phyloP scores from a whole-genome alignment of 2,888 invertebrate species.

The Deilephila elpenor region DNA sequence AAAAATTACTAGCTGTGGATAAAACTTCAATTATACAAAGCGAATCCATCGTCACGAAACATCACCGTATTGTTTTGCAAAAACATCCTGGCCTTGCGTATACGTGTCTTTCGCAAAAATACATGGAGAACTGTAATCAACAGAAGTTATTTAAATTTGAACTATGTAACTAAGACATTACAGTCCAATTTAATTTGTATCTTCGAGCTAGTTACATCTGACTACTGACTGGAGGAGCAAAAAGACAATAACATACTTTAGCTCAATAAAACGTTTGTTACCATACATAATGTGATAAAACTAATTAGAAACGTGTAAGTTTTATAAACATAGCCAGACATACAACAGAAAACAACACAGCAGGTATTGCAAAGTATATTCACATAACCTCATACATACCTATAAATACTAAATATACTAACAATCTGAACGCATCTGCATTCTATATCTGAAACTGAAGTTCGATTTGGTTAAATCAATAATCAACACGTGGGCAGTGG shows the following conservation, averaged over 20 bases:
- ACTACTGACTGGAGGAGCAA: neutral
- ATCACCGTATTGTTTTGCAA: constrained; percentile 14
- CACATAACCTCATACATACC: too few relatives aligned
- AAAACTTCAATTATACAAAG: neutral
- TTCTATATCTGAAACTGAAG: too few relatives aligned
- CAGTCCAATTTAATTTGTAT: neutral
- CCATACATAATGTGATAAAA: too few relatives aligned
- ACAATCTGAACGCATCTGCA: too few relatives aligned
- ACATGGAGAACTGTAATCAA: constrained; percentile 4
- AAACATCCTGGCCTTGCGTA: constrained; percentile 25
- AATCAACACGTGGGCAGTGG: too few relatives aligned
- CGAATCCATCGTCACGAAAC: neutral
- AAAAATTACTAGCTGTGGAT: too few relatives aligned
- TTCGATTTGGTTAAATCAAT: too few relatives aligned
- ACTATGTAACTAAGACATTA: constrained; percentile 13
- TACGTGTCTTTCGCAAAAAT: constrained; percentile 27
- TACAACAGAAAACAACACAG: too few relatives aligned
- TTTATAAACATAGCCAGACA: neutral
- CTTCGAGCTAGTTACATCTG: neutral
- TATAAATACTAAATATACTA: too few relatives aligned
- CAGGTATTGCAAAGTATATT: too few relatives aligned
- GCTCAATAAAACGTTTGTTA: neutral
- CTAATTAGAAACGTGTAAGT: too few relatives aligned
- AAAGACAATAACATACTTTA: neutral
- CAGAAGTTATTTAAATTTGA: neutral